Evolutionary conservation across 2,888 invertebrate species (phyloP).

Genomic region (Mantis religiosa): DNA sequence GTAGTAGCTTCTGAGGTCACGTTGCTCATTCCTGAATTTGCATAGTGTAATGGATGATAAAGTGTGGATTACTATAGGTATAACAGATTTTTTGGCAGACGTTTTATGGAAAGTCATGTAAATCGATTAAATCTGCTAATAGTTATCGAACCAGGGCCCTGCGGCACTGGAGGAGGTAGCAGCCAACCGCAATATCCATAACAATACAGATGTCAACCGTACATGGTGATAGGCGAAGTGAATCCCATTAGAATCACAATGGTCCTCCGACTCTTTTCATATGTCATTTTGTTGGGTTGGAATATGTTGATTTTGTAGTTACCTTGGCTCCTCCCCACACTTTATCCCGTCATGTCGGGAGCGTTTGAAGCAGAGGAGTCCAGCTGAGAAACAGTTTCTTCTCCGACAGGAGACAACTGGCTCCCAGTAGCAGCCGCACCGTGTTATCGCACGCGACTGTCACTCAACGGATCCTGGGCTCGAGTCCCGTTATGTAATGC

Average conservation of each 20-base stretch:
- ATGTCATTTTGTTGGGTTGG: not conserved
- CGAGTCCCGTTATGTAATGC: not conserved
- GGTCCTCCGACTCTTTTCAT: not conserved
- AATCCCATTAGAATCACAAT: constrained; percentile 14
- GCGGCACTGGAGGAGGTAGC: not conserved
- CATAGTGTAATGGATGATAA: no score
- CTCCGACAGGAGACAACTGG: not conserved
- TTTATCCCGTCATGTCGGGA: not conserved
- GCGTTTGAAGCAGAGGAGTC: not conserved
- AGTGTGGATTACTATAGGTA: no score
- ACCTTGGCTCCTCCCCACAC: not conserved
- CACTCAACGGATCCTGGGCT: not conserved
- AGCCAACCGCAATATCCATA: not conserved
- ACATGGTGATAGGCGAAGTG: not conserved
- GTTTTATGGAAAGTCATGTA: not conserved
- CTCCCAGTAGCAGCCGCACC: not conserved
- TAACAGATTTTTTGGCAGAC: no score
- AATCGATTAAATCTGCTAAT: not conserved
- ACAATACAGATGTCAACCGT: constrained; percentile 8
- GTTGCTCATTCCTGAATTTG: no score
- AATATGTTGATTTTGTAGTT: not conserved
- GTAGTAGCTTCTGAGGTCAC: no score
- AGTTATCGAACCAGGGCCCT: not conserved
- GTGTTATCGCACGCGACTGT: not conserved
- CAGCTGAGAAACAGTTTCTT: not conserved